Evolutionary conservation across 2,797 vertebrate genomes (phyloP), one percentile per base, ranked within the genome.

Genomic region (Anas capensis): DNA sequence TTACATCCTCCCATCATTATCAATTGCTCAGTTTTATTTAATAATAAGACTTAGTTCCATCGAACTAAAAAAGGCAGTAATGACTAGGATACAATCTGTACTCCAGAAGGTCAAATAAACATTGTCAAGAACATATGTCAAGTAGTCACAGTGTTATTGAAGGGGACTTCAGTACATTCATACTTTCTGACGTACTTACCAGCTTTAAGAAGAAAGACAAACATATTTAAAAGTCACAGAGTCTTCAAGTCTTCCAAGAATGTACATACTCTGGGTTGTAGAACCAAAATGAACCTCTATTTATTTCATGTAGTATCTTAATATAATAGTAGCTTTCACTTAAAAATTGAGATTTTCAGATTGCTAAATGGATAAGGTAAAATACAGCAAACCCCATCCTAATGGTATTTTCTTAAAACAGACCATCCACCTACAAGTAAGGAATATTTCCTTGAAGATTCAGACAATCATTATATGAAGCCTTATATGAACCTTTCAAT

Each of bases 61-160:
- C 79, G 54, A 92, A 93, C 91, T 89, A 95, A 96, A 90, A 94
- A 96, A 96, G 87, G 93, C 65, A 96, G 65, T 66, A 87, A 86
- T 34, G 66, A 69, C 60, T 46, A 91, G 8, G 21, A 87, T 61
- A 65, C 0, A 0, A 88, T 91, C 58, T 83, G 65, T 61, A 54
- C 1, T 19, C 69, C 79, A 92, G 62, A 79, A 85, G 61, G 79
- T 65, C 76, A 96, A 71, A 49, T 82, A 95, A 95, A 93, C 72
- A 82, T 21, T 3, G 3, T 70, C 66, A 56, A 83, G 29, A 86
- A 75, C 44, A 51, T 64, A 70, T 85, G 40, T 87, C 82, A 86
- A 88, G 90, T 36, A 79, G 60, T 38, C 83, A 73, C 24, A 61
- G 49, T 11, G 31, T 85, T 87, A 77, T 2, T 89, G 80, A 78